Conservation (phyloP, 2,797 vertebrate species). For the Acrocephalus scirpaceus region DNA sequence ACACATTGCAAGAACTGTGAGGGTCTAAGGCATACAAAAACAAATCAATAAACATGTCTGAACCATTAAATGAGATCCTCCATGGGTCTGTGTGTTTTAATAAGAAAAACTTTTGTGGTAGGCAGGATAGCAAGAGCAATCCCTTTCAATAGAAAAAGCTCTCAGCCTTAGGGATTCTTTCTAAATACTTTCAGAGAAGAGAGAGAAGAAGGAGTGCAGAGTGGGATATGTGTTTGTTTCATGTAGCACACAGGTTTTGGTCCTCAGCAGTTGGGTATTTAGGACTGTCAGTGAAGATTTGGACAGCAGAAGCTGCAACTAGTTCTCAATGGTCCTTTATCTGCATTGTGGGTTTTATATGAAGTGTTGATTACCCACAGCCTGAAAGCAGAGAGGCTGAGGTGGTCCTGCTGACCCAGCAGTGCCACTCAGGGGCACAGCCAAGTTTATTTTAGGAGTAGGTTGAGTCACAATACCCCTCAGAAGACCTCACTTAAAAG, state of each 20-base stretch:
- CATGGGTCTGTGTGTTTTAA: background rate
- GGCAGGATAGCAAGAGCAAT: rapidly evolving
- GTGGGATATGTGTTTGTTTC: background rate
- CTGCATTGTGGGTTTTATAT: background rate
- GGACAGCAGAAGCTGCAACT: background rate
- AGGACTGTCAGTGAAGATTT: background rate
- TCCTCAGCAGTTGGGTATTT: background rate
- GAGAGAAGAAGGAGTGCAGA: background rate
- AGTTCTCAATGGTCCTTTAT: background rate
- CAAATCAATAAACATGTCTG: background rate
- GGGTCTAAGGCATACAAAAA: background rate
- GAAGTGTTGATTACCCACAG: background rate
- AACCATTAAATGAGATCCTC: background rate
- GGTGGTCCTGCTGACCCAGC: background rate
- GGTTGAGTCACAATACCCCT: background rate
- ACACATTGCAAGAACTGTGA: background rate
- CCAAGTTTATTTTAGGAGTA: background rate
- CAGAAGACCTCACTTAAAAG: background rate
- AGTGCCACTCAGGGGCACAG: background rate
- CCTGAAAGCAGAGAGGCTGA: background rate
- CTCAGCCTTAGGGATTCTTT: background rate
- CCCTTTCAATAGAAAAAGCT: background rate
- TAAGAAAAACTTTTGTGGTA: background rate
- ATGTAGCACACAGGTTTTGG: background rate
- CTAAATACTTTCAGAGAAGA: background rate